Conservation (phyloP, 1,140 invertebrate genomes). For the Calliopsis andreniformis region DNA sequence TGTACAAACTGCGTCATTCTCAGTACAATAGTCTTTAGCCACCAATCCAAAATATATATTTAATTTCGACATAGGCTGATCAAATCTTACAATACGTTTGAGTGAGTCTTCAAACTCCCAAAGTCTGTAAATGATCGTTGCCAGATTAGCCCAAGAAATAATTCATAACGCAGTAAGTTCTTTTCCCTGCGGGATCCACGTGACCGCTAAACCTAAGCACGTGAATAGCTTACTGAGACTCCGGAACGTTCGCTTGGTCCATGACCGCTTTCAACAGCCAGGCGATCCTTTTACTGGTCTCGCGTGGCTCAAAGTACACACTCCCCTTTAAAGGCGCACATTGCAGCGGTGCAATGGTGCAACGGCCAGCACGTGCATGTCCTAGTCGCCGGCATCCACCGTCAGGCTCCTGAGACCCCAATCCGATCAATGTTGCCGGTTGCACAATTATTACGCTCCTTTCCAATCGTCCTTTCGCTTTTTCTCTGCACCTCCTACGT, state of each 20-base stretch:
- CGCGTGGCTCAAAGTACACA: background rate
- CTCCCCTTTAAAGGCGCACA: constrained; percentile 5
- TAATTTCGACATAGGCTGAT: too few species aligned
- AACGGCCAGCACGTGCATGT: constrained; percentile 41
- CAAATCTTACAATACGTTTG: too few species aligned
- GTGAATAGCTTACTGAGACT: constrained; percentile 18
- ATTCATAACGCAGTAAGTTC: background rate
- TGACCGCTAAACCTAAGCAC: constrained; percentile 27
- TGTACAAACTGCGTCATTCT: too few species aligned
- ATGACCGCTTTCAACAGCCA: constrained; percentile 29
- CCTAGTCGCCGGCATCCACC: constrained; percentile 30
- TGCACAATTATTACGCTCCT: constrained; percentile 45
- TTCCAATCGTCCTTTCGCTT: constrained; percentile 58
- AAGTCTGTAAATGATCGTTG: too few species aligned
- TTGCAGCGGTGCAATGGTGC: too few species aligned
- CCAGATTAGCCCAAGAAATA: too few species aligned
- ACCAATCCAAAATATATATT: too few species aligned
- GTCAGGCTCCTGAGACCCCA: background rate
- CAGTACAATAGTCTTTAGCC: too few species aligned
- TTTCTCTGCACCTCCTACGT: constrained; percentile 30
- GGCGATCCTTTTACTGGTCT: constrained; percentile 31
- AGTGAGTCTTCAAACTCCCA: too few species aligned
- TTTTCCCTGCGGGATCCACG: constrained; percentile 7
- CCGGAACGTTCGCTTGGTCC: constrained; percentile 25
- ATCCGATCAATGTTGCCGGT: constrained; percentile 36